Percentiles rank a stretch among this genome's conserved stretches.
phyloP scores from a whole-genome alignment of 2,797 vertebrate genomes.

The Thamnophis elegans region DNA sequence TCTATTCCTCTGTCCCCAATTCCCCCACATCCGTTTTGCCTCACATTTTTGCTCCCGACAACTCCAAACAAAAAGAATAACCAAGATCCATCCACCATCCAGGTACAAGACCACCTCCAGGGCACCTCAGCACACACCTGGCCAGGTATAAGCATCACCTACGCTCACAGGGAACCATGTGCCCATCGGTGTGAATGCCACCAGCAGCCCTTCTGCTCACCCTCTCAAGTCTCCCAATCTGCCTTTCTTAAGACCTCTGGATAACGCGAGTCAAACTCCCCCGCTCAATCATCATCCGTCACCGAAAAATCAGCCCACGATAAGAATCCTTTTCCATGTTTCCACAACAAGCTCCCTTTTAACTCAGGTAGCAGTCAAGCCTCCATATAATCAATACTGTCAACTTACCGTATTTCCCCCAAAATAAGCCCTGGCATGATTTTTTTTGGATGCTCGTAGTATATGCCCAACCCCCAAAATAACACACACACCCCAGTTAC shows the following conservation, averaged over 20 bases:
- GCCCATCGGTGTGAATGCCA: neutral
- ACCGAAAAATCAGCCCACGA: neutral
- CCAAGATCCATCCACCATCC: neutral
- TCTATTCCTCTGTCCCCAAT: too few relatives aligned
- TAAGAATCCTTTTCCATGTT: neutral
- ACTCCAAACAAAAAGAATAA: neutral
- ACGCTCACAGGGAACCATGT: neutral
- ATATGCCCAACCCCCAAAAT: too few relatives aligned
- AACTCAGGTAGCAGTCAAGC: neutral
- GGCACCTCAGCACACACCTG: accelerated
- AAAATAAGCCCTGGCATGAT: too few relatives aligned
- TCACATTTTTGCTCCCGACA: too few relatives aligned
- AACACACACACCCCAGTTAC: too few relatives aligned
- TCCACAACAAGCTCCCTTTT: conserved; percentile 33
- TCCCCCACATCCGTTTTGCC: neutral
- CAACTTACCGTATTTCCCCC: too few relatives aligned
- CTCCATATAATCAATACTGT: neutral
- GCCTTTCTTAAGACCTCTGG: neutral
- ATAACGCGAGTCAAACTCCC: neutral
- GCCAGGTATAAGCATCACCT: too few relatives aligned
- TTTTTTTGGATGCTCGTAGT: too few relatives aligned
- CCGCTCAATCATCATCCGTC: accelerated
- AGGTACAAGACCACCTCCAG: neutral
- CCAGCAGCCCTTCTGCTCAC: neutral
- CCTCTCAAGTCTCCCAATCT: neutral